A percentile compares a stretch with the other conserved stretches of the same genome.
Evolutionary conservation across 2,797 vertebrate species (phyloP).

Genomic region (Selene dorsalis): DNA sequence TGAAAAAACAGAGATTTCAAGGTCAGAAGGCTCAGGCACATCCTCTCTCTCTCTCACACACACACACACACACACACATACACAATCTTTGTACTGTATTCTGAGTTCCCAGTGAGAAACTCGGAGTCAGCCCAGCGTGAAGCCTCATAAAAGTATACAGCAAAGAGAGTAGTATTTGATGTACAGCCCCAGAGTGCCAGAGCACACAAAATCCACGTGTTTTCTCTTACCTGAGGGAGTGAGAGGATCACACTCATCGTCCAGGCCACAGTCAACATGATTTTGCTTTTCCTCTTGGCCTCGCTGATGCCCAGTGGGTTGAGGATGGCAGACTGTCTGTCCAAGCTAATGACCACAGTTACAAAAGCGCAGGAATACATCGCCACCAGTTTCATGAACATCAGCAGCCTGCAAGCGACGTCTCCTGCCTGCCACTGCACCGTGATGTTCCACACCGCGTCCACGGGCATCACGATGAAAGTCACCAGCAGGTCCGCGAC

Average conservation of each 20-base stretch:
- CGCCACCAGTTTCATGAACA: conserved; percentile 88
- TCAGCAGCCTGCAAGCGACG: conserved; percentile 83
- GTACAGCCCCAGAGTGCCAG: background rate
- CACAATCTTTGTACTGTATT: too few relatives aligned
- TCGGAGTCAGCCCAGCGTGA: too few relatives aligned
- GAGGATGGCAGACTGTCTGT: conserved; percentile 87
- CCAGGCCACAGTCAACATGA: conserved; percentile 88
- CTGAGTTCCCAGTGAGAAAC: too few relatives aligned
- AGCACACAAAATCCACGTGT: background rate
- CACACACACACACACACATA: too few relatives aligned
- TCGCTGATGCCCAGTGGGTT: conserved; percentile 87
- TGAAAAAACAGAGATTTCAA: too few relatives aligned
- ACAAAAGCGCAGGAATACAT: conserved; percentile 89
- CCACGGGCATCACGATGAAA: conserved; percentile 89
- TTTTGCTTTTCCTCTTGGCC: conserved; percentile 85
- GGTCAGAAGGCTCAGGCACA: too few relatives aligned
- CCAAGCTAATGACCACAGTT: conserved; percentile 87
- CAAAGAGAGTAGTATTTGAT: background rate
- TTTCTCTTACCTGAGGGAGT: conserved; percentile 83
- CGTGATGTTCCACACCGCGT: conserved; percentile 88
- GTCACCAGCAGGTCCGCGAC: conserved; percentile 87
- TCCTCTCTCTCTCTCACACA: too few relatives aligned
- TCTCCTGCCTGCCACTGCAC: conserved; percentile 88
- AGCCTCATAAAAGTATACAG: background rate
- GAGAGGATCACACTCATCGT: conserved; percentile 84